Evolutionary conservation across 1,140 invertebrate genomes (phyloP), one percentile per base, ranked within the genome.

Genomic region (Tyrophagus putrescentiae): DNA sequence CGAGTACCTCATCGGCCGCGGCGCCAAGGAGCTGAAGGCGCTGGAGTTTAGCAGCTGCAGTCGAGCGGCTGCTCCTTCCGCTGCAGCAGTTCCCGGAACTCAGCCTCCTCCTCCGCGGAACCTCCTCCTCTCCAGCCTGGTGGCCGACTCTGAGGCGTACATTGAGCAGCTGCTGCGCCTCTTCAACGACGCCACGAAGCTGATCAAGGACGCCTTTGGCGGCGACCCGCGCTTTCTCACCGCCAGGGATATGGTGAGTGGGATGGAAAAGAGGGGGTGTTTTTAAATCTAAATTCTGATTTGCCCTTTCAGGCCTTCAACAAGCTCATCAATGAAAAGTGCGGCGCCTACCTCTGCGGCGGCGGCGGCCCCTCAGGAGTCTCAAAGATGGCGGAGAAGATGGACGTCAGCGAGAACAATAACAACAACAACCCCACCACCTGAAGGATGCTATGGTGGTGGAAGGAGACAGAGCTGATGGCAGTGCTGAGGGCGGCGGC

Each of bases 81-180:
- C n/a, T n/a, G n/a, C n/a, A n/a, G n/a, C n/a, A n/a, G n/a, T n/a
- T n/a, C n/a, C n/a, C n/a, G n/a, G n/a, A n/a, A n/a, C n/a, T n/a
- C n/a, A n/a, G n/a, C n/a, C n/a, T n/a, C n/a, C n/a, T n/a, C n/a
- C n/a, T n/a, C n/a, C n/a, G n/a, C n/a, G n/a, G n/a, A n/a, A n/a
- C n/a, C n/a, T n/a, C n/a, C n/a, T n/a, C n/a, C n/a, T n/a, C n/a
- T n/a, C n/a, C n/a, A n/a, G n/a, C n/a, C n/a, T 99, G 60, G 95
- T 89, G 33, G 84, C 93, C 74, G 95, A 99, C 71, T 95, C 92
- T 1, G 95, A 98, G 73, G 97, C 98, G 75, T 99, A 98, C 77
- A 94, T 98, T 9, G 94, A 98, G 71, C 81, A 93, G 63, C 74
- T 99, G 52, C 75, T 99, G 58, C 84, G 89, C 64, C 77, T 98